Base-by-base conservation (phyloP, 2,797 vertebrate genomes). In the Neostethus bicornis region DNA sequence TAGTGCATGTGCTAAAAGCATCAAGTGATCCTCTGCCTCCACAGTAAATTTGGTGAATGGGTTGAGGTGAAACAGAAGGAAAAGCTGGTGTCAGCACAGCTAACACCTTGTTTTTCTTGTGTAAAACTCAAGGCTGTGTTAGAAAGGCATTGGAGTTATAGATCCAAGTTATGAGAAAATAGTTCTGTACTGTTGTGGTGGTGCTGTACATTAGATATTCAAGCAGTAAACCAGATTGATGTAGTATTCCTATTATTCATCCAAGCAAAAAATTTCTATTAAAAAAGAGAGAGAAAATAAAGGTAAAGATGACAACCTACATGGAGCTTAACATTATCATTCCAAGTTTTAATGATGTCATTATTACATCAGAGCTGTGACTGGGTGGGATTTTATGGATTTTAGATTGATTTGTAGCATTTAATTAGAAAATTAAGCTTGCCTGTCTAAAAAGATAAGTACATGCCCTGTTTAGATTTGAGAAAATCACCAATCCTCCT, bases 331-430 rank as follows among this genome's bases (percentile, higher is more conserved):
- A 66, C 24, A 25, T 46, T 16, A 34, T 51, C 17, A 12, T 56
- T 29, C 65, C 25, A 41, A 26, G n/a, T 51, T 65, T 71, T 25
- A 10, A 7, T 31, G 21, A 17, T 17, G 20, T 53, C 26, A 38
- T 64, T 41, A 51, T 4, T 21, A 53, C 17, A 51, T 43, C 20
- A 44, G 10, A 48, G 26, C 29, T 14, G 7, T 43, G 26, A 42
- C 28, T 39, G 20, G 37, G 49, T 41, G 55, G 26, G 0, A 29
- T 71, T 74, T 50, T 60, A 42, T 37, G 45, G 51, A 58, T 69
- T 65, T 73, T 29, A 70, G 46, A 76, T 74, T 65, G 69, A 68
- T 62, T 41, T 48, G 41, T 28, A 44, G 44, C 55, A 32, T 66
- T 76, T 53, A 61, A 70, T 38, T 26, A 32, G 10, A 13, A 32